Evolutionary conservation across 2,797 vertebrate genomes (phyloP), one percentile per base, ranked within the genome.

Genomic region (Selene dorsalis): DNA sequence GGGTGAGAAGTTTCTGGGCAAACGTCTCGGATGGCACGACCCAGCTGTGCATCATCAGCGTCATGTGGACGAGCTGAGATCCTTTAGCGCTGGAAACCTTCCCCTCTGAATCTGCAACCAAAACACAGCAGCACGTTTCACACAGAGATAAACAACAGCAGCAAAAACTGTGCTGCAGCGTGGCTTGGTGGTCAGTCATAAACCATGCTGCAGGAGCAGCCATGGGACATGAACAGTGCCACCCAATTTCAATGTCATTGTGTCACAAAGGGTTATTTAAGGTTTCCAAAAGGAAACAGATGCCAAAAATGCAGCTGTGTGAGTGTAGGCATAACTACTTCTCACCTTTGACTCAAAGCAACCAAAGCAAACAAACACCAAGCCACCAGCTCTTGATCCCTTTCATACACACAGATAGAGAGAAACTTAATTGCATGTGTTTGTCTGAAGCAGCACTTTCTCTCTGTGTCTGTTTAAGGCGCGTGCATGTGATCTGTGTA

Each of bases 1-100:
- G 92, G 73, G 91, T 85, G 79, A 96, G 94, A 75, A 98, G 94
- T 60, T 95, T 96, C 83, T 93, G 93, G 59, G 95, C 95, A 8
- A 98, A 95, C 20, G 91, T 91, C 20, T 95, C 91, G 0, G 97
- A 98, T 1, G 97, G 94, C 30, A 97, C 93, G 3, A 98, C 95
- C 97, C 97, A 98, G 75, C 94, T 96, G 87, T 98, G 97, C 95
- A 97, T 97, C 89, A 97, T 96, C 75, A 98, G 91, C 20, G 94
- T 96, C 96, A 98, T 96, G 75, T 96, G 94, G 81, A 98, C 95
- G 71, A 95, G 76, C 88, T 96, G 94, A 32, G 95, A 93, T 22
- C 94, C 94, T 35, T 90, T 88, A 79, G 86, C 84, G 38, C 90
- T 93, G 86, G 86, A 88, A 2, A 96, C 87, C 81, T 90, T 96